phyloP scores from a whole-genome alignment of 2,797 vertebrate genomes.

The Champsocephalus esox region DNA sequence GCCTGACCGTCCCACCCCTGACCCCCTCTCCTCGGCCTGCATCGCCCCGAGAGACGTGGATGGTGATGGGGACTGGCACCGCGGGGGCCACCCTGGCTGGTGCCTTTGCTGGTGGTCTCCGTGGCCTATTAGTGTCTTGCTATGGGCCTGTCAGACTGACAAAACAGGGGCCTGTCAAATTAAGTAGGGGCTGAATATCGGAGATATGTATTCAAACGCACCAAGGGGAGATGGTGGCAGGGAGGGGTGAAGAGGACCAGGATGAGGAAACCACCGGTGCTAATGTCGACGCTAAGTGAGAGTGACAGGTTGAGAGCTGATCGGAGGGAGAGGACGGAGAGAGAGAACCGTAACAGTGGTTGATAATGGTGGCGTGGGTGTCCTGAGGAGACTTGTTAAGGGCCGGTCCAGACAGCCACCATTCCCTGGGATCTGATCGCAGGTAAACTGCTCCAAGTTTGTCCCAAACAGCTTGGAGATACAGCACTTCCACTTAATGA shows the following conservation, averaged over 20 bases:
- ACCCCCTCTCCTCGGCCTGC: conserved; percentile 65
- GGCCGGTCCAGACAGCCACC: conserved; percentile 73
- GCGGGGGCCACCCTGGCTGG: conserved; percentile 81
- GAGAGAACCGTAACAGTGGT: conserved; percentile 54
- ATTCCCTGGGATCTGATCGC: conserved; percentile 70
- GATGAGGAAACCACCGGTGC: conserved; percentile 88
- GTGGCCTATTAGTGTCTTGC: conserved; percentile 87
- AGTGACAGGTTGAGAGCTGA: conserved; percentile 91
- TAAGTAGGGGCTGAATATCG: conserved; percentile 82
- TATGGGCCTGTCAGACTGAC: conserved; percentile 88
- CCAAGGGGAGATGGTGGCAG: conserved; percentile 73
- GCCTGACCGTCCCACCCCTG: conserved; percentile 67
- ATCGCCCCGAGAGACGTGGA: conserved; percentile 80
- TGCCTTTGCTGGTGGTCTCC: conserved; percentile 87
- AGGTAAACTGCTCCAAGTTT: conserved; percentile 81
- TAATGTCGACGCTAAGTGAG: conserved; percentile 97
- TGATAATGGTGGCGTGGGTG: conserved; percentile 76
- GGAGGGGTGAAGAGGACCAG: conserved; percentile 73
- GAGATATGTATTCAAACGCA: conserved; percentile 83
- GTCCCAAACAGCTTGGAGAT: conserved; percentile 78
- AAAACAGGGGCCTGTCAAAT: conserved; percentile 91
- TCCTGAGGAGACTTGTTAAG: conserved; percentile 83
- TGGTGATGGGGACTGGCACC: conserved; percentile 85
- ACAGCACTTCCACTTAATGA: conserved; percentile 70
- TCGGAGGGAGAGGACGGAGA: conserved; percentile 76